These are phyloP conservation scores for Hydrolagus colliei DNA, from an alignment of 2,797 vertebrate species.

Conservation along the genomic window DNA sequence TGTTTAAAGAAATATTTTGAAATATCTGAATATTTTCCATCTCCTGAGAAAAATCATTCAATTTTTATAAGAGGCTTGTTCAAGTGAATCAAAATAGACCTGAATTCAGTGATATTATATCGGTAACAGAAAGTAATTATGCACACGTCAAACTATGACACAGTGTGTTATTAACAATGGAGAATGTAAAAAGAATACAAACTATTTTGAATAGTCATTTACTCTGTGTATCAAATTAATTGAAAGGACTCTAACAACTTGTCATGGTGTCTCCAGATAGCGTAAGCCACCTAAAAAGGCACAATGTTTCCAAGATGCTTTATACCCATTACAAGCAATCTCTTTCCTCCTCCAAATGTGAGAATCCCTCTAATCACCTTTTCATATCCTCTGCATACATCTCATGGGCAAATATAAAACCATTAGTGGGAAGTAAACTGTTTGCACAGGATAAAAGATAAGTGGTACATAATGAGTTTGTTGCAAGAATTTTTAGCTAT, in stretches of 20 bases:
- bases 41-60: not conserved
- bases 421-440: not conserved
- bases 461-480: not conserved
- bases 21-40: too few relatives aligned
- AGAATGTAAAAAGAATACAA: not conserved
- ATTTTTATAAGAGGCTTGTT: not conserved
- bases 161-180: not conserved
- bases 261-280: not conserved
- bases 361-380: not conserved
- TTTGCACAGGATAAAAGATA: not conserved
- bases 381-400: not conserved
- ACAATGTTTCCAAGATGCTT: not conserved
- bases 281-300: not conserved
- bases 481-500: not conserved
- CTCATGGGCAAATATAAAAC: not conserved
- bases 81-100: not conserved
- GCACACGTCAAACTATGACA: not conserved
- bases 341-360: not conserved
- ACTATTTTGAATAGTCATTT: not conserved
- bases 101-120: not conserved
- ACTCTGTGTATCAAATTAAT: not conserved
- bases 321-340: not conserved
- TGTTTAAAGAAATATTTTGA: too few relatives aligned
- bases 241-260: not conserved
- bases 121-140: not conserved